Evolutionary conservation across 2,113 vertebrate species (phyloP), one percentile per base, ranked within the genome.

Genomic region (Rhynchomys soricoides): DNA sequence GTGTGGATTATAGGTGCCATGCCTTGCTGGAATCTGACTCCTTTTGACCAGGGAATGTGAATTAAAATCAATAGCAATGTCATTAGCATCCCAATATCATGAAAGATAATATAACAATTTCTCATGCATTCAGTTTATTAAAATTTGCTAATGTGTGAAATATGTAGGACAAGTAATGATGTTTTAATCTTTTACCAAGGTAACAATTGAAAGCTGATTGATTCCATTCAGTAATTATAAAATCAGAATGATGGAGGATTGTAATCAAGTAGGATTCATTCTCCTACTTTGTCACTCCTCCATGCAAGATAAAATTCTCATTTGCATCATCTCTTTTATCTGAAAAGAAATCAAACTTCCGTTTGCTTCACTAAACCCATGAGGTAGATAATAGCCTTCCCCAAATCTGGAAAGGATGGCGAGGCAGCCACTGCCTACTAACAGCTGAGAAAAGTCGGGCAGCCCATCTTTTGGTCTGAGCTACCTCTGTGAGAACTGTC

Each of bases 121-220:
- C 98, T 99, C 98, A 98, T 98, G 97, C 94, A 98, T 98, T 98
- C 97, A 98, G 98, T 98, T 99, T 98, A 99, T 99, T 99, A 99
- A 99, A 98, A 98, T 98, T 98, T 98, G 97, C 97, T 98, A 97
- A 98, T 98, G 96, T 98, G 98, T 98, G 97, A 98, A 99, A 98
- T 98, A 98, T 98, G 96, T 98, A 98, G 96, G 98, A 98, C 98
- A 98, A 98, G 97, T 98, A 98, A 98, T 98, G 98, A 98, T 97
- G 95, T 98, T 98, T 99, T 98, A 98, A 99, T 99, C 97, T 98
- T 98, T 99, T 68, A 95, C 98, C 98, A 98, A 98, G 98, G 98
- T 98, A 98, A 99, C 98, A 98, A 98, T 97, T 98, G 98, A 98
- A 98, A 98, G 98, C 98, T 98, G 98, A 99, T 99, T 98, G 98